Evolutionary conservation across 1,140 invertebrate species (phyloP).

Genomic region (Antheraea mylitta): DNA sequence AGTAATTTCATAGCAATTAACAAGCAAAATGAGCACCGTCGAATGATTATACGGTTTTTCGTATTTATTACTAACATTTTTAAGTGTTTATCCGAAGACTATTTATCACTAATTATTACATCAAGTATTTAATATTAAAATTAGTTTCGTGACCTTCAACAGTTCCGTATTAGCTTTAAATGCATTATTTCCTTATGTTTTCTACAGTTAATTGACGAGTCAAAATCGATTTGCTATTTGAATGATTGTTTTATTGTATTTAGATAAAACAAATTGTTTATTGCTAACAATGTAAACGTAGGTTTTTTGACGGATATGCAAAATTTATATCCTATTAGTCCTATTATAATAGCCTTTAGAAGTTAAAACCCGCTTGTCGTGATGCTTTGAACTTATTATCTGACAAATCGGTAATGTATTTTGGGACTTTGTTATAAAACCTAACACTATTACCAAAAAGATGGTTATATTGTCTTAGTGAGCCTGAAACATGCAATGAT

Average conservation of each 20-base stretch:
- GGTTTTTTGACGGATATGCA: background rate
- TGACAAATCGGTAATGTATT: too few relatives aligned
- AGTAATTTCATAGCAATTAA: too few relatives aligned
- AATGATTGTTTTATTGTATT: conserved; percentile 1
- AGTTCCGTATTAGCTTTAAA: background rate
- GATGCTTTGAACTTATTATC: too few relatives aligned
- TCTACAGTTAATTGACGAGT: background rate
- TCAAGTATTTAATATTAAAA: background rate
- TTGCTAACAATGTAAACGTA: background rate
- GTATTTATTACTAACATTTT: background rate
- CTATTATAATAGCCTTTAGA: too few relatives aligned
- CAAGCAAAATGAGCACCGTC: too few relatives aligned
- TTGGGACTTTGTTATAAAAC: too few relatives aligned
- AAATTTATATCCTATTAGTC: too few relatives aligned
- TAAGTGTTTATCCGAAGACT: background rate
- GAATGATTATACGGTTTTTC: too few relatives aligned
- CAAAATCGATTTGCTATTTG: background rate
- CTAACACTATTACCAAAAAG: too few relatives aligned
- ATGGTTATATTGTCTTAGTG: too few relatives aligned
- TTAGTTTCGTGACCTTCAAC: background rate
- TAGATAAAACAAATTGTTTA: background rate
- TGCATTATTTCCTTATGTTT: conserved; percentile 1
- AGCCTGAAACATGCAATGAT: too few relatives aligned
- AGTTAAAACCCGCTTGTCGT: too few relatives aligned
- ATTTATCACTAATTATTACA: background rate